phyloP scores from a whole-genome alignment of 2,113 vertebrate genomes.

The Lota lota region DNA sequence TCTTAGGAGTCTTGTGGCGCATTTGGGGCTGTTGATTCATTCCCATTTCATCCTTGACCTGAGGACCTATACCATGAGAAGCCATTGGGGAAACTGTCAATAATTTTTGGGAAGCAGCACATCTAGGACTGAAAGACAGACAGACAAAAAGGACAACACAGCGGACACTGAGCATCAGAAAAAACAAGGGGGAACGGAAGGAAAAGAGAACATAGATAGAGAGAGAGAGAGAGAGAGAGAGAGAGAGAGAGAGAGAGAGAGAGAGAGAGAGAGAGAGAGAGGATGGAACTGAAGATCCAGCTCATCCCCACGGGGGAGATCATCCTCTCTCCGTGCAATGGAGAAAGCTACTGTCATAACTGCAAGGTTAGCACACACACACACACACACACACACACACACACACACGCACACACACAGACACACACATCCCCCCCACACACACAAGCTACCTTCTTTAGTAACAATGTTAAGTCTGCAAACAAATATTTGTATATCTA shows the following conservation, averaged over 20 bases:
- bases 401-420: not conserved
- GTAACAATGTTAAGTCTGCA: no score
- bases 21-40: no score
- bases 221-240: not conserved
- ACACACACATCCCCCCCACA: not conserved
- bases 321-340: slow-evolving; percentile 62
- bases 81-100: no score
- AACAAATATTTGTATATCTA: no score
- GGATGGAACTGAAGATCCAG: slow-evolving; percentile 69
- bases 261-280: slow-evolving; percentile 12
- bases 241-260: not conserved
- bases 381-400: not conserved
- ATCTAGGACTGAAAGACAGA: no score
- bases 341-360: slow-evolving; percentile 61
- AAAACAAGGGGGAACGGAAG: not conserved
- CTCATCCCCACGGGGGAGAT: slow-evolving; percentile 67
- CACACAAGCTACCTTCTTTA: not conserved
- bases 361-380: slow-evolving; percentile 60
- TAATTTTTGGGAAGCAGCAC: no score
- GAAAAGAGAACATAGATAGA: not conserved
- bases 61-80: no score
- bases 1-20: no score
- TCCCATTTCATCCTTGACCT: no score
- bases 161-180: no score
- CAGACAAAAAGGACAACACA: no score